Conservation (phyloP, 2,797 vertebrate species). For the Sebastes vulpes region DNA sequence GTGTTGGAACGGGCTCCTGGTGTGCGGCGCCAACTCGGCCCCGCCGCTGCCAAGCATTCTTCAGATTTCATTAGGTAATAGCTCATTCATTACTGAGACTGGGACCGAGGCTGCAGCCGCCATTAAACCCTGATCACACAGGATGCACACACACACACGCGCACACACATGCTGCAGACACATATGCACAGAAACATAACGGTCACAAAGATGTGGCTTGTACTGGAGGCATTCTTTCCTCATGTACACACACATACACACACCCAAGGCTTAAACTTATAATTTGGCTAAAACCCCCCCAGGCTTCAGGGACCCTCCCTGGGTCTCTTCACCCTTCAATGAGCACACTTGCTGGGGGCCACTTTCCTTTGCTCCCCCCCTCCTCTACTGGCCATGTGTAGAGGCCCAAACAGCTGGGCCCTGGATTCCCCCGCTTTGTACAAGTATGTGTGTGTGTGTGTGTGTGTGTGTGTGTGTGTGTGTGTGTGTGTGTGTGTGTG, state of each 20-base stretch:
- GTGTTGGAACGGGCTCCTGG: slow-evolving; percentile 68
- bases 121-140: slow-evolving; percentile 71
- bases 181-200: slow-evolving; percentile 22
- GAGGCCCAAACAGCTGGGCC: slow-evolving; percentile 65
- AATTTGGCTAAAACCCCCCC: slow-evolving; percentile 52
- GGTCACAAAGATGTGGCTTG: slow-evolving; percentile 16
- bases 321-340: slow-evolving; percentile 64
- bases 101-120: slow-evolving; percentile 55
- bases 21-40: slow-evolving; percentile 66
- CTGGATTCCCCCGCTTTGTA: slow-evolving; percentile 16
- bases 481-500: not conserved
- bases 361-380: slow-evolving; percentile 16
- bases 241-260: slow-evolving; percentile 16
- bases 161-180: slow-evolving; percentile 17
- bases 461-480: not conserved
- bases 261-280: slow-evolving; percentile 37
- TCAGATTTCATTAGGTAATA: slow-evolving; percentile 84
- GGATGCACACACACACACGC: slow-evolving; percentile 34
- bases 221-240: not conserved
- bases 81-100: slow-evolving; percentile 77
- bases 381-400: slow-evolving; percentile 52
- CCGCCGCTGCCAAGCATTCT: slow-evolving; percentile 75
- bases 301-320: slow-evolving; percentile 36
- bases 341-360: slow-evolving; percentile 64
- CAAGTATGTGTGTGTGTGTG: not conserved